Evolutionary conservation across 2,113 vertebrate species (phyloP).

Genomic region (Oreochromis niloticus): DNA sequence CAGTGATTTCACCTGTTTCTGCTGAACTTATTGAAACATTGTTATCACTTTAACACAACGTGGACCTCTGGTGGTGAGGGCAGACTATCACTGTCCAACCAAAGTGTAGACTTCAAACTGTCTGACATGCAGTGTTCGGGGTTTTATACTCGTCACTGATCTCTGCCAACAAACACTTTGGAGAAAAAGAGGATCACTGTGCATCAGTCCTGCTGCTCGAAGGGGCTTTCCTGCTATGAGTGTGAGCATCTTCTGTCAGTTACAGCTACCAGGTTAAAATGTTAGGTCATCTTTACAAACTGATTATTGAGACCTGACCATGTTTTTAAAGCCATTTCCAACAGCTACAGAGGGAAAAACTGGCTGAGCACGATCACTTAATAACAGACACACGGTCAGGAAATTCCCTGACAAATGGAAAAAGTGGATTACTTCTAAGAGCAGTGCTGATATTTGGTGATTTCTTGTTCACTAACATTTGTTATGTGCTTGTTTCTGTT

Average conservation of each 20-base stretch:
- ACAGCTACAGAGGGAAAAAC: not conserved
- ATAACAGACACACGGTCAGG: not conserved
- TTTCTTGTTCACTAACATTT: not conserved
- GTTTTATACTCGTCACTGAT: not conserved
- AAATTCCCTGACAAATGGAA: not conserved
- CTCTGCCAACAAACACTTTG: not conserved
- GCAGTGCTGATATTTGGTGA: fast-evolving
- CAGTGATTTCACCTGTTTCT: not conserved
- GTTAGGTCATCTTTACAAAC: not conserved
- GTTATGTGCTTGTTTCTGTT: not conserved
- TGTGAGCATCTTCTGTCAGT: not conserved
- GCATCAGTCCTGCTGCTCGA: not conserved
- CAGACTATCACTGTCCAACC: not conserved
- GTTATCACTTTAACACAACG: not conserved
- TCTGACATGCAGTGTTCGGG: not conserved
- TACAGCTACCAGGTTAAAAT: not conserved
- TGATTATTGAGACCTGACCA: not conserved
- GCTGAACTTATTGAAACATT: not conserved
- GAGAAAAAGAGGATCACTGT: not conserved
- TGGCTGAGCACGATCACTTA: not conserved
- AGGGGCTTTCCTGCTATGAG: not conserved
- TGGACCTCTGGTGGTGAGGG: not conserved
- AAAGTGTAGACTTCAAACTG: not conserved
- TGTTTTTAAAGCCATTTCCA: not conserved
- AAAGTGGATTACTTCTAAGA: not conserved